Evolutionary conservation across 2,797 vertebrate genomes (phyloP), one percentile per base, ranked within the genome.

Genomic region (Yasuhikotakia modesta): DNA sequence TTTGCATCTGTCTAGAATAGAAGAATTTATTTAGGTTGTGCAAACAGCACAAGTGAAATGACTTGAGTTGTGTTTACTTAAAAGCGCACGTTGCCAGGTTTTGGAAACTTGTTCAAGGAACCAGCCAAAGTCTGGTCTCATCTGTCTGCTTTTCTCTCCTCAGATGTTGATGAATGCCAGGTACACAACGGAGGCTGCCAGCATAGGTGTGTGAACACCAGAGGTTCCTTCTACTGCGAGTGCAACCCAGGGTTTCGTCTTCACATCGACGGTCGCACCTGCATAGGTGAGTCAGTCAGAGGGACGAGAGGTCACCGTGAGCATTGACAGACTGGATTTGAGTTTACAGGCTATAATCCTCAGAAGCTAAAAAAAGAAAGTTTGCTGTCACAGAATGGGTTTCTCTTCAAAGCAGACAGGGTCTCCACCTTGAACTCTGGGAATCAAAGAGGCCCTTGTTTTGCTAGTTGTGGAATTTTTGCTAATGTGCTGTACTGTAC

Each of bases 131-230:
- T 60, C 35, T 69, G 66, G 11, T 66, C 27, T 52, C 19, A 43
- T 22, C 8, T 55, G 16, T 55, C 14, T 50, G 2, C 27, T 52
- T 52, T 66, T 76, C 52, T n/a, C 45, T 68, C 19, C 82, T 79
- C 89, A 96, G 95, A 95, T 60, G 84, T 94, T 4, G 94, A 96
- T 0, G 95, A 96, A 86, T 96, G 95, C 87, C 93, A 88, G 65
- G 85, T 90, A 12, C 93, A 91, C 88, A 96, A 96, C 0, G 95
- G 95, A 0, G 95, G 95, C 83, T 96, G 95, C 88, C 95, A 96
- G 83, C 93, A 96, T 63, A 83, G 87, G 1, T 96, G 95, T 21
- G 89, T 95, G 84, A 95, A 96, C 86, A 95, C 93, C 2, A 87
- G 88, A 0, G 94, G 91, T 24, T 95, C 94, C 1, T 95, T 91